A percentile compares a stretch with the other conserved stretches of the same genome.
These are phyloP conservation scores for Phyllotis vaccarum DNA, from an alignment of 2,797 vertebrate genomes.

Conservation along the genomic window DNA sequence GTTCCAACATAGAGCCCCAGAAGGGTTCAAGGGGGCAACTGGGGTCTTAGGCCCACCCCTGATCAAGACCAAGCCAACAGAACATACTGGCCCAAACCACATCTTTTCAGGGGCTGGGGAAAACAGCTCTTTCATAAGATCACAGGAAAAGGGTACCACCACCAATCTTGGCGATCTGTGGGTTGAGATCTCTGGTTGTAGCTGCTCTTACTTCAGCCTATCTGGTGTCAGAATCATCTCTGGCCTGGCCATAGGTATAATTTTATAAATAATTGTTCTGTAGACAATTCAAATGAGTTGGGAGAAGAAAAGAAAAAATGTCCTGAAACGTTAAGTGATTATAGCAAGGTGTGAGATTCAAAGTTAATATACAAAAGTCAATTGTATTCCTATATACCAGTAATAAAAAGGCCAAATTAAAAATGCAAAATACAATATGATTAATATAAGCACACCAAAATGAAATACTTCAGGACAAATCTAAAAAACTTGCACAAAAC, in stretches of 20 bases:
- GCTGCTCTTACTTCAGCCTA: background rate
- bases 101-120: background rate
- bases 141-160: background rate
- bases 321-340: too few relatives aligned
- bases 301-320: too few relatives aligned
- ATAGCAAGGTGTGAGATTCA: background rate
- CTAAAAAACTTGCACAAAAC: background rate
- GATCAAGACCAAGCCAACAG: background rate
- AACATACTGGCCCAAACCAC: background rate
- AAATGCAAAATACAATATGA: background rate
- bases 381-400: background rate
- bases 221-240: background rate
- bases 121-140: constrained; percentile 35
- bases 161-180: background rate
- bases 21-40: background rate
- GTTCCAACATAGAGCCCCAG: background rate
- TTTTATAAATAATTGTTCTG: background rate
- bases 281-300: constrained; percentile 52
- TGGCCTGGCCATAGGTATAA: background rate
- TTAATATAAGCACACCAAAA: background rate
- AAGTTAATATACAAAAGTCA: background rate
- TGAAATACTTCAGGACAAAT: background rate
- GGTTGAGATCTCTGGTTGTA: background rate
- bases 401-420: background rate
- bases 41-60: background rate